Evolutionary conservation across 2,113 vertebrate genomes (phyloP).

Genomic region (Rhipidura dahli): DNA sequence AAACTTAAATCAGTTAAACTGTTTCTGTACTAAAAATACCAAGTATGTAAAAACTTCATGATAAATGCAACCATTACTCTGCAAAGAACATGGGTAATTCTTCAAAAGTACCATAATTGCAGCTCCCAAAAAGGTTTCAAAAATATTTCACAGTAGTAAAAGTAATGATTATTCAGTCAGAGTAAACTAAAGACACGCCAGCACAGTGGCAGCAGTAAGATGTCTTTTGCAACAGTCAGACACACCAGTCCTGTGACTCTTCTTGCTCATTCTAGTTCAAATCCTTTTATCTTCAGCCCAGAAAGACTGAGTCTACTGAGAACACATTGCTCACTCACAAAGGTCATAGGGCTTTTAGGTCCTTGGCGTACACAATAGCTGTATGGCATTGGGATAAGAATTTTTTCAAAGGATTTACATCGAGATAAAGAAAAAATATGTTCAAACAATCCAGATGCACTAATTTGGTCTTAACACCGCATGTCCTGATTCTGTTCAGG

Average conservation of each 20-base stretch:
- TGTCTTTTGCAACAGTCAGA: neutral
- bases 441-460: neutral
- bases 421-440: neutral
- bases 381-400: neutral
- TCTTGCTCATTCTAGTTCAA: neutral
- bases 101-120: neutral
- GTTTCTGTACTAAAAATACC: neutral
- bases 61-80: neutral
- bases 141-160: neutral
- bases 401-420: neutral
- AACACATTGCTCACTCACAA: neutral
- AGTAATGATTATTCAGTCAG: neutral
- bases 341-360: neutral
- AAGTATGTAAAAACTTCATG: neutral
- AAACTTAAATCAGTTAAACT: neutral
- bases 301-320: neutral
- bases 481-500: neutral
- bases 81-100: neutral
- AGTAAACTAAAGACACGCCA: neutral
- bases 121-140: neutral
- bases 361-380: neutral
- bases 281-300: neutral
- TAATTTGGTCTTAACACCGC: neutral
- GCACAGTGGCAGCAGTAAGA: fast-evolving
- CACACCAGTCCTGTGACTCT: neutral